These are phyloP conservation scores for Mallotus villosus DNA, from an alignment of 2,797 vertebrate genomes.

Conservation along the genomic window DNA sequence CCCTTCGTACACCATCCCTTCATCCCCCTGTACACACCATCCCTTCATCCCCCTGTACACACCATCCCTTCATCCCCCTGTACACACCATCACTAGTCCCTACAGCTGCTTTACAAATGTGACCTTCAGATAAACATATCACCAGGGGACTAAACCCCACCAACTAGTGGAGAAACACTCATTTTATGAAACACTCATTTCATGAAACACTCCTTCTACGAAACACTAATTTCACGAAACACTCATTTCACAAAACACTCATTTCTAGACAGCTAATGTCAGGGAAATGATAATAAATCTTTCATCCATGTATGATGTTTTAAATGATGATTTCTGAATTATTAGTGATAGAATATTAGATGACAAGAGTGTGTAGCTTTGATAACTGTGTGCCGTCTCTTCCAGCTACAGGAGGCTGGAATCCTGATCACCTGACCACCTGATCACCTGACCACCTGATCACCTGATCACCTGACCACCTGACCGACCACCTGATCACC, in stretches of 20 bases:
- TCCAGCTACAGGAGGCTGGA: too few relatives aligned
- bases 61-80: too few relatives aligned
- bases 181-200: too few relatives aligned
- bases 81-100: constrained; percentile 40
- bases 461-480: too few relatives aligned
- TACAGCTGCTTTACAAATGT: constrained; percentile 70
- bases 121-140: constrained; percentile 79
- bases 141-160: constrained; percentile 52
- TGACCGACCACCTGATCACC: too few relatives aligned
- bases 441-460: too few relatives aligned
- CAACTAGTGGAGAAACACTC: constrained; percentile 37
- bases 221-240: too few relatives aligned
- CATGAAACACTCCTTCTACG: too few relatives aligned
- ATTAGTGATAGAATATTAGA: constrained; percentile 52
- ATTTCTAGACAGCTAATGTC: constrained; percentile 41
- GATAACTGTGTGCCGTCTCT: too few relatives aligned
- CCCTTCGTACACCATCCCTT: constrained; percentile 39
- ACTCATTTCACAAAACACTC: too few relatives aligned
- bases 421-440: constrained; percentile 55
- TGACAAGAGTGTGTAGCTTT: constrained; percentile 18
- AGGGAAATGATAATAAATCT: constrained; percentile 59
- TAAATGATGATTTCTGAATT: constrained; percentile 61
- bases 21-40: too few relatives aligned
- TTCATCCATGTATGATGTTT: constrained; percentile 43
- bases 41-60: too few relatives aligned